Evolutionary conservation across 2,888 invertebrate species (phyloP).

Genomic region (Xestia ashworthii): DNA sequence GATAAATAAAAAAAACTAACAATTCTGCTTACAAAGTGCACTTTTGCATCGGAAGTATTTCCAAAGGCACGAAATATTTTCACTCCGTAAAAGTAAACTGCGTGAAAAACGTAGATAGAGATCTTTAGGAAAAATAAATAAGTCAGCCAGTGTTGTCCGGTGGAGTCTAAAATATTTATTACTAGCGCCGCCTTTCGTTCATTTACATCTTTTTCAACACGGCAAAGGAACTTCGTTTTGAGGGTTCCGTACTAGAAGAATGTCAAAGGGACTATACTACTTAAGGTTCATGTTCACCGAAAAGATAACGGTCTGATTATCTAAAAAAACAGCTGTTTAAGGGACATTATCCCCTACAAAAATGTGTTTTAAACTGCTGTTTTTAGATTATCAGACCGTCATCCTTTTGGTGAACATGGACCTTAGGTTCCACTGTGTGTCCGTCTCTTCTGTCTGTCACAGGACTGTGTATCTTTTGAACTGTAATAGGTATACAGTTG

Average conservation of each 20-base stretch:
- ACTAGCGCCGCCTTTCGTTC: slow-evolving; percentile 36
- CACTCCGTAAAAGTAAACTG: slow-evolving; percentile 18
- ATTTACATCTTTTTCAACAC: slow-evolving; percentile 52
- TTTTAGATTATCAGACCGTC: no score
- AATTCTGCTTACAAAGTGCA: slow-evolving; percentile 3
- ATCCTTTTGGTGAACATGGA: no score
- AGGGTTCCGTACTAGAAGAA: background rate
- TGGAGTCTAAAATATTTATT: slow-evolving; percentile 59
- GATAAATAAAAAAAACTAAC: background rate
- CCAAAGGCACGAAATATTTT: slow-evolving; percentile 4
- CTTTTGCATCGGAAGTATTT: slow-evolving; percentile 7
- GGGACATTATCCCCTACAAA: no score
- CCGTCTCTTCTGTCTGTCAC: background rate
- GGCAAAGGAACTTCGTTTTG: slow-evolving; percentile 20
- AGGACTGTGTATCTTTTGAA: background rate
- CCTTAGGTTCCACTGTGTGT: no score
- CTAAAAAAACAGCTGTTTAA: no score
- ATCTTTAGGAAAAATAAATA: slow-evolving; percentile 56
- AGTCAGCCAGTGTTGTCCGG: slow-evolving; percentile 39
- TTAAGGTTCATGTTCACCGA: no score
- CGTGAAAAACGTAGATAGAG: slow-evolving; percentile 49
- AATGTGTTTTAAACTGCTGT: no score
- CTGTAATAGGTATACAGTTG: no score
- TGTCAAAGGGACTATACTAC: background rate
- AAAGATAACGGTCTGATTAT: no score